Evolutionary conservation across 2,888 invertebrate genomes (phyloP).

Genomic region (Microctonus aethiopoides): DNA sequence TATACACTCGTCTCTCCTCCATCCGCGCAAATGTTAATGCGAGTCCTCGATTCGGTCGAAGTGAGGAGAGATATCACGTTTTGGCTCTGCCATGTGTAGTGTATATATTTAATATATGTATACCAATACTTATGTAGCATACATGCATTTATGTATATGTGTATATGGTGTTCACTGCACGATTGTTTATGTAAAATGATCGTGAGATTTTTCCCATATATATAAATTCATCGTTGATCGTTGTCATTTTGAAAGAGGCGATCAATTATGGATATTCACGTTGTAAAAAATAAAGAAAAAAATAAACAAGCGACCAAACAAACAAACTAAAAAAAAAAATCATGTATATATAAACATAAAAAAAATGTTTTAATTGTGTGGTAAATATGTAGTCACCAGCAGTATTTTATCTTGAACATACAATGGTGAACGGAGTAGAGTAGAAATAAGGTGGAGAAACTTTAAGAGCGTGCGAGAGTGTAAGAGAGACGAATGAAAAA

Average conservation of each 20-base stretch:
- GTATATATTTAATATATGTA: too few relatives aligned
- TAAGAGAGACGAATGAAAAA: slow-evolving; percentile 12
- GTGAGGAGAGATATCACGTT: slow-evolving; percentile 7
- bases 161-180: not conserved
- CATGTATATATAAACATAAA: not conserved
- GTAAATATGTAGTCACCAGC: slow-evolving; percentile 12
- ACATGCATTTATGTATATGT: not conserved
- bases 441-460: slow-evolving; percentile 11
- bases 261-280: slow-evolving; percentile 31
- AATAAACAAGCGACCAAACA: not conserved
- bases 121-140: not conserved
- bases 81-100: not conserved
- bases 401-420: slow-evolving; percentile 6
- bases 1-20: not conserved
- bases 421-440: not conserved
- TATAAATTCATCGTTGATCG: slow-evolving; percentile 26
- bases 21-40: slow-evolving; percentile 28
- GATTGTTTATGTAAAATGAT: slow-evolving; percentile 2
- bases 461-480: not conserved
- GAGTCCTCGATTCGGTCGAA: slow-evolving; percentile 13
- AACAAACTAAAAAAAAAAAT: not conserved
- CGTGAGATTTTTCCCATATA: slow-evolving; percentile 4
- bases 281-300: not conserved
- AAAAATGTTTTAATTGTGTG: slow-evolving; percentile 23
- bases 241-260: slow-evolving; percentile 35